Evolutionary conservation across 2,113 vertebrate species (phyloP).

Genomic region (Isurus oxyrinchus): DNA sequence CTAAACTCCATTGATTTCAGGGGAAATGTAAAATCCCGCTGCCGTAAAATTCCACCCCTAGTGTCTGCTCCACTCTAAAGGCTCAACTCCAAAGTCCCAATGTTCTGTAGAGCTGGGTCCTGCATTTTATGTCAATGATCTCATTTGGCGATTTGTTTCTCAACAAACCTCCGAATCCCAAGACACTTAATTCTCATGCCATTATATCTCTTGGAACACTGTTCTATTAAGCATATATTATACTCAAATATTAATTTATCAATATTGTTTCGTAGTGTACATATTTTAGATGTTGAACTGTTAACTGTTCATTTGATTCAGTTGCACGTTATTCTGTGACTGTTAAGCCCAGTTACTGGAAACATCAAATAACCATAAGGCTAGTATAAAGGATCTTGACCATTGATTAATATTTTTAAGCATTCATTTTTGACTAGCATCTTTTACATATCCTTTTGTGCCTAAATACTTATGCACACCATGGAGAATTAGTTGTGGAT

Average conservation of each 20-base stretch:
- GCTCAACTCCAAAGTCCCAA: background rate
- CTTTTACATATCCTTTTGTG: background rate
- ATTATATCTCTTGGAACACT: background rate
- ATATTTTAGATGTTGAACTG: background rate
- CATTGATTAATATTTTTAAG: background rate
- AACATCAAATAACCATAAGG: background rate
- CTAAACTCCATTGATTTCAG: too few relatives aligned
- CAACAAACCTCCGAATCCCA: background rate
- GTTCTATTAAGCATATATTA: background rate
- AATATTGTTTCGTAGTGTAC: background rate
- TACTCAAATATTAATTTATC: background rate
- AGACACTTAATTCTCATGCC: background rate
- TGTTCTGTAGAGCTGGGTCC: background rate
- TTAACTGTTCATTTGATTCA: background rate
- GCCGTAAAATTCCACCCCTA: background rate
- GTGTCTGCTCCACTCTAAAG: background rate
- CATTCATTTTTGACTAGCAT: background rate
- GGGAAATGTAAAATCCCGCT: too few relatives aligned
- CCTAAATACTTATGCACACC: background rate
- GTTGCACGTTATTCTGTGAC: too few relatives aligned
- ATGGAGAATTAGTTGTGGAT: background rate
- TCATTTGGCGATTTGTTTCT: background rate
- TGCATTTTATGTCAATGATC: background rate
- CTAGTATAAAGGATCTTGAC: background rate
- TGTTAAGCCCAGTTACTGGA: too few relatives aligned